Evolutionary conservation across 2,888 invertebrate genomes (phyloP), one percentile per base, ranked within the genome.

Genomic region (Tubiluchus corallicola): DNA sequence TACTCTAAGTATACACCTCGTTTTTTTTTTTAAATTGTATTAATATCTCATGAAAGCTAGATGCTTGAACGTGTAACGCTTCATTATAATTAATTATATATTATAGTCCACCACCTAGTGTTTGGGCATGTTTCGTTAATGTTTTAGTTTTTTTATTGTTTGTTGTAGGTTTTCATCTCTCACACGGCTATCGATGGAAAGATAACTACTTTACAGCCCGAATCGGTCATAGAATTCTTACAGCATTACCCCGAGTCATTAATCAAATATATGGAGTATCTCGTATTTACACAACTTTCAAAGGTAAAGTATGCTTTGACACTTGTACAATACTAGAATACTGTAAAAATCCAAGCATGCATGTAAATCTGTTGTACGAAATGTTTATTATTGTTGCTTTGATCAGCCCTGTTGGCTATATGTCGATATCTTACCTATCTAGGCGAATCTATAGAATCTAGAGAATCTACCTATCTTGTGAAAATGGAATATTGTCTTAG

Each of bases 211-310:
- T 46, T 64, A 49, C 53, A 59, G 21, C 57, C 62, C 3, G 64
- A 67, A 43, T 53, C 55, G 20, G 58, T 67, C 17, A 55, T 65
- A 19, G 64, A 66, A 47, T 66, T 62, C 49, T 55, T 68, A 20
- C 60, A 63, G 42, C 51, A 60, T 42, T 67, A 58, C 49, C 65
- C 66, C 2, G 48, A 51, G 44, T 67, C 67, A 42, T 57, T 64
- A 21, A 55, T 65, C 18, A 53, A 55, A 17, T 68, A 63, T 50
- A 53, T 68, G 21, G 66, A 68, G 51, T 58, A 64, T 55, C 52
- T 68, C 4, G 61, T 68, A 17, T 59, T 63, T 49, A 57, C 57
- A 37, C n/a, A n/a, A n/a, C n/a, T n/a, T n/a, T n/a, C n/a, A n/a
- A n/a, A n/a, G n/a, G n/a, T n/a, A n/a, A n/a, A 50, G 49, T 43